Evolutionary conservation across 2,113 vertebrate species (phyloP), one percentile per base, ranked within the genome.

Genomic region (Cervus canadensis): DNA sequence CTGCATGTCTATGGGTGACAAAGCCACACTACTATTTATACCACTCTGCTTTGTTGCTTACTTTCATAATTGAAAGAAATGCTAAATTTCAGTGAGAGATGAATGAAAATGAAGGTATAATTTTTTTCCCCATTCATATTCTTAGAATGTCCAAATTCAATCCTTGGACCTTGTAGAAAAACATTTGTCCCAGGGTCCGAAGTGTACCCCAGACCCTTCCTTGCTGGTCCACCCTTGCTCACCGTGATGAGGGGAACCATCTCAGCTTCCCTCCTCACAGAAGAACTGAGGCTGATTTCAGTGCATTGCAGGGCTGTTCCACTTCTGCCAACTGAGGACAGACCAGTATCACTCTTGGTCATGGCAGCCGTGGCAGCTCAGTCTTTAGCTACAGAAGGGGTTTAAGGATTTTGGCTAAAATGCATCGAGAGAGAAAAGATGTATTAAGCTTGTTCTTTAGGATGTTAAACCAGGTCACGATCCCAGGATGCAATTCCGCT

Each of bases 401-500:
- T 25, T 36, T 52, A 15, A 50, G 74, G 48, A 13, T 40, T 7
- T 78, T 33, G 87, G 21, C 74, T 59, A 16, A 87, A 56, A 54
- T 45, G 64, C 4, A 28, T 48, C 0, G 12, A 81, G 85, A 74
- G 57, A 94, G 14, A 52, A 78, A 87, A 57, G 85, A 26, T 28
- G 28, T 10, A 7, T 59, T 7, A 17, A 10, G 33, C 67, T 57
- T 89, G 45, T 81, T 78, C 59, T 92, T 78, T 43, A 45, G 56
- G 78, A 56, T 50, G 60, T 88, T 94, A 56, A 74, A 40, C n/a
- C 13, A 57, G 94, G 94, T 45, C 64, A 19, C 82, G 30, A 78
- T 82, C 60, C 91, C 67, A 19, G 78, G 89, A 90, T 56, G 36
- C 62, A 84, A 97, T 97, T 97, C 88, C 13, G 9, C 45, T 93